Percentiles rank a stretch among this genome's conserved stretches.
Evolutionary conservation across 2,113 vertebrate species (phyloP).

Genomic region (Tetrao urogallus): DNA sequence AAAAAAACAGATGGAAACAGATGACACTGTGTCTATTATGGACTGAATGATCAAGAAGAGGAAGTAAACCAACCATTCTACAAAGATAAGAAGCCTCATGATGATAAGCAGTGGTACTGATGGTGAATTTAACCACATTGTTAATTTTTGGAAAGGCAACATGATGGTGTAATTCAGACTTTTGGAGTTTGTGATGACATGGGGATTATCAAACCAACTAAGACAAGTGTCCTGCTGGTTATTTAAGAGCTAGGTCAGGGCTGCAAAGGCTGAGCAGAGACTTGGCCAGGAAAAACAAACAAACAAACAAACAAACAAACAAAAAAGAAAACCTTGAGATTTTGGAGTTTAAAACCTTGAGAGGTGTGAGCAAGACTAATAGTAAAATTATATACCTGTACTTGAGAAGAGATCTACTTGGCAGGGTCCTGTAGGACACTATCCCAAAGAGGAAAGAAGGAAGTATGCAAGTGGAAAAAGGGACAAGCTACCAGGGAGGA

Average conservation of each 20-base stretch:
- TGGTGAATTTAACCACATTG: neutral
- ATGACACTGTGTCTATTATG: neutral
- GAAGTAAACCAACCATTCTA: neutral
- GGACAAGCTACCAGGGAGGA: neutral
- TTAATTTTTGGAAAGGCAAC: neutral
- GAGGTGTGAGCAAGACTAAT: neutral
- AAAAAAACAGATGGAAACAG: neutral
- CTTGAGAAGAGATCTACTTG: neutral
- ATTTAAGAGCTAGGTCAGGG: neutral
- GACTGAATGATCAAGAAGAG: neutral
- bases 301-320: neutral
- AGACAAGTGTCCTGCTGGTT: neutral
- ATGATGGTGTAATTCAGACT: neutral
- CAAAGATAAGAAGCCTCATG: neutral
- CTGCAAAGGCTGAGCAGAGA: neutral
- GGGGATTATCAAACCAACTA: accelerated
- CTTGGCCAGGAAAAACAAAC: neutral
- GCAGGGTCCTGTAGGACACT: neutral
- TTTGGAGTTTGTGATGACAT: neutral
- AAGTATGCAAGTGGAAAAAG: neutral
- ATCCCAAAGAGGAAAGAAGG: neutral
- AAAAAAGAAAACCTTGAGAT: neutral
- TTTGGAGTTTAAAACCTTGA: neutral
- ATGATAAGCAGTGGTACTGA: neutral
- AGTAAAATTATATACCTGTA: neutral